A percentile compares a stretch with the other conserved stretches of the same genome.
Conservation (phyloP, 2,113 vertebrate species). For the Cyanoramphus novaezelandiae region DNA sequence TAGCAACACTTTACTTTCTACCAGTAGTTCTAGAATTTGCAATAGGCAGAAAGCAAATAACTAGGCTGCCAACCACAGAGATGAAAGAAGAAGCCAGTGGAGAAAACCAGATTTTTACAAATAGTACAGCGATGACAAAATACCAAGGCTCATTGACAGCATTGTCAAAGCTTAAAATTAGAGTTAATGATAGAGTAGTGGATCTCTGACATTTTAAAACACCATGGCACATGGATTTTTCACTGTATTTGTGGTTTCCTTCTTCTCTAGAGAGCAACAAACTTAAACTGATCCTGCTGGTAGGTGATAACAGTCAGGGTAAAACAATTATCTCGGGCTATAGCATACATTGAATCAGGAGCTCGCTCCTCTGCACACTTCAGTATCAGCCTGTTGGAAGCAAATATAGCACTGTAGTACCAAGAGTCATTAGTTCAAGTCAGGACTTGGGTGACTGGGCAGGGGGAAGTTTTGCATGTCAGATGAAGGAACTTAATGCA, state of each 20-base stretch:
- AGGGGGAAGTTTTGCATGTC: slow-evolving; percentile 59
- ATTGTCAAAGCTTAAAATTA: slow-evolving; percentile 68
- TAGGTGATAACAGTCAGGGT: neutral
- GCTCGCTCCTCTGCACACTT: neutral
- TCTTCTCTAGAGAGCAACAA: slow-evolving; percentile 30
- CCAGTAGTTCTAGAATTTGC: slow-evolving; percentile 69
- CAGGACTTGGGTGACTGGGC: slow-evolving; percentile 55
- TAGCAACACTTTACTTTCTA: slow-evolving; percentile 49
- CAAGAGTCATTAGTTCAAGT: slow-evolving; percentile 54
- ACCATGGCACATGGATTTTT: neutral
- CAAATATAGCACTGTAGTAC: slow-evolving; percentile 43
- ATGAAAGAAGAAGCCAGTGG: slow-evolving; percentile 48
- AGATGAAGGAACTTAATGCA: slow-evolving; percentile 45
- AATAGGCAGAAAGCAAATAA: slow-evolving; percentile 73
- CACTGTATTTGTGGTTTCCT: neutral
- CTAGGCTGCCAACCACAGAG: slow-evolving; percentile 64
- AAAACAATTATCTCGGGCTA: slow-evolving; percentile 22
- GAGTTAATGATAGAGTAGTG: slow-evolving; percentile 55
- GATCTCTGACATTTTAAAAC: slow-evolving; percentile 38
- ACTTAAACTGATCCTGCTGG: slow-evolving; percentile 31
- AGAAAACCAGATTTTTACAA: slow-evolving; percentile 55
- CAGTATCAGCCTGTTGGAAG: slow-evolving; percentile 13
- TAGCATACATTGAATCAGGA: neutral
- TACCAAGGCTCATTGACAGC: slow-evolving; percentile 33
- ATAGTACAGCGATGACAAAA: slow-evolving; percentile 54